Conservation (phyloP, 2,113 vertebrate species). For the Scytalopus superciliaris region DNA sequence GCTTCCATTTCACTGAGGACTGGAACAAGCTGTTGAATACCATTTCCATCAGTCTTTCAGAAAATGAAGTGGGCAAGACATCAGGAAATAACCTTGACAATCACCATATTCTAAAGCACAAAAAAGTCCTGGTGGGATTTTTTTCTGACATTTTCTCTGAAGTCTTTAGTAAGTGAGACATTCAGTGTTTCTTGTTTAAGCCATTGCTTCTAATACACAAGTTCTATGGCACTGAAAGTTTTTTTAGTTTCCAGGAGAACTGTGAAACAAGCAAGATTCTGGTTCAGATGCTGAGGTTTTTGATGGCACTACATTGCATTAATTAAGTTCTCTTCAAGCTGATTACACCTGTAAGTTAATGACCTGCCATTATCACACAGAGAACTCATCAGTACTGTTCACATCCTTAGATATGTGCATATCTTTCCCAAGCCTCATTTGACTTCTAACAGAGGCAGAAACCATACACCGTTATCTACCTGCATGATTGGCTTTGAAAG, state of each 20-base stretch:
- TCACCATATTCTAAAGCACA: background rate
- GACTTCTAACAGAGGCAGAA: background rate
- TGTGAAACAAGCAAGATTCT: background rate
- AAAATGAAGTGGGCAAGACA: background rate
- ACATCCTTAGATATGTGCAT: background rate
- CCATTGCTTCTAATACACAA: background rate
- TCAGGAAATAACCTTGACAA: background rate
- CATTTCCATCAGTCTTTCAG: background rate
- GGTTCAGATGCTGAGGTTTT: background rate
- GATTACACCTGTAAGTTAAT: background rate
- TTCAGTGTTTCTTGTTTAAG: background rate
- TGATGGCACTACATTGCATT: background rate
- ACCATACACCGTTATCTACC: background rate
- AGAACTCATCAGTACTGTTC: background rate
- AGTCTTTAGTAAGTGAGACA: background rate
- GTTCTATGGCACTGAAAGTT: background rate
- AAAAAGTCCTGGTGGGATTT: background rate
- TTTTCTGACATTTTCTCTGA: background rate
- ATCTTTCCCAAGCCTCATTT: background rate
- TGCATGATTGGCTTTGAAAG: background rate
- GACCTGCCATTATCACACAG: background rate
- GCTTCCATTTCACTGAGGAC: background rate
- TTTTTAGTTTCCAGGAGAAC: background rate
- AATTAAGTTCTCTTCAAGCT: background rate
- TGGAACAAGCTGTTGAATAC: background rate